Percentiles rank a stretch among this genome's conserved stretches.
phyloP scores from a whole-genome alignment of 92 coral and sea anemone genomes.

The Heliopora coerulea region DNA sequence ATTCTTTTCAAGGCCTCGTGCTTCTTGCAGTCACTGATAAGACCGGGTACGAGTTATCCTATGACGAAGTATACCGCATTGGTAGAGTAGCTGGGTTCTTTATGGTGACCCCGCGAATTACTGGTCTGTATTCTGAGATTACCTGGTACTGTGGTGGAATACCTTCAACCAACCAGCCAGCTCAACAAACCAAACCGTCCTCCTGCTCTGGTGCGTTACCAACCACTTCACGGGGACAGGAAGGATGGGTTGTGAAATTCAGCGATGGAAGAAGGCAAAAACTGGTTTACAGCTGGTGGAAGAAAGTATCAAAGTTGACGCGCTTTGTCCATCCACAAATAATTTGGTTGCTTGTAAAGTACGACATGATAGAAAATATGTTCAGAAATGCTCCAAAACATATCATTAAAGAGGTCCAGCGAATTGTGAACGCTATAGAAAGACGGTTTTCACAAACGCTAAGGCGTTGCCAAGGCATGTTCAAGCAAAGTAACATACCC shows the following conservation, averaged over 20 bases:
- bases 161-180: neutral
- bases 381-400: neutral
- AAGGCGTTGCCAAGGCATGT: too few species aligned
- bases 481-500: too few species aligned
- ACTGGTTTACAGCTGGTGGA: constrained; percentile 22
- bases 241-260: constrained; percentile 31
- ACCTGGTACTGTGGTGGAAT: constrained; percentile 26
- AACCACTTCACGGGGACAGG: neutral
- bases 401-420: neutral
- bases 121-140: constrained; percentile 20
- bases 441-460: neutral
- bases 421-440: constrained; percentile 7
- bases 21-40: constrained; percentile 32
- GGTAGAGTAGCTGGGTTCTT: constrained; percentile 12
- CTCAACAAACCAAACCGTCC: neutral
- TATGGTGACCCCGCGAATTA: constrained; percentile 30
- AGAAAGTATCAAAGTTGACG: neutral
- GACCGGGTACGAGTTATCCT: constrained; percentile 13
- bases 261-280: constrained; percentile 17
- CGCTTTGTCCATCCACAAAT: constrained; percentile 11
- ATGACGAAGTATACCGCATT: neutral
- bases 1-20: constrained; percentile 26
- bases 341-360: constrained; percentile 14
- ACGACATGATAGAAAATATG: neutral
- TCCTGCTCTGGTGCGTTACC: constrained; percentile 4